Evolutionary conservation across 1,140 invertebrate species (phyloP).

Genomic region (Bombyx mandarina): DNA sequence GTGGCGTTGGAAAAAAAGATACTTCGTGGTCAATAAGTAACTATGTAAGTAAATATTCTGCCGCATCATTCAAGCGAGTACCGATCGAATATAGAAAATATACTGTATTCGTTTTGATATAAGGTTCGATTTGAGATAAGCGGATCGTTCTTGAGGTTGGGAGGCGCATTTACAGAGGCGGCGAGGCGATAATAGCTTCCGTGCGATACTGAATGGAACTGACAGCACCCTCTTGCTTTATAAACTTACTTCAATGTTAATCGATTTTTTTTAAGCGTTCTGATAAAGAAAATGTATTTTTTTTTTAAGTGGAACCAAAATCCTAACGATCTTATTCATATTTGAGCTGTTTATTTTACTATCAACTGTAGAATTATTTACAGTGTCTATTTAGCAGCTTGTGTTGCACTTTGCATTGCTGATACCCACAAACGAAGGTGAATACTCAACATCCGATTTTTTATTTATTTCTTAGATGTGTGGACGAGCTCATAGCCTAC

Average conservation of each 20-base stretch:
- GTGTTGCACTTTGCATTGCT: too few relatives aligned
- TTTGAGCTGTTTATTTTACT: too few relatives aligned
- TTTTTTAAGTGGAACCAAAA: too few relatives aligned
- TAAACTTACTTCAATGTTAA: constrained; percentile 12
- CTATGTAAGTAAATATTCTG: constrained; percentile 16
- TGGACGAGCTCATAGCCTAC: too few relatives aligned
- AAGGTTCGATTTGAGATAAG: constrained; percentile 11
- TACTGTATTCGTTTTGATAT: neutral
- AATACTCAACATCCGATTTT: too few relatives aligned
- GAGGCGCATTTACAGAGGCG: constrained; percentile 15
- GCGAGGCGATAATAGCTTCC: constrained; percentile 47
- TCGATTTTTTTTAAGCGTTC: constrained; percentile 14
- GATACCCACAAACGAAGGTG: too few relatives aligned
- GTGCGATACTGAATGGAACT: constrained; percentile 41
- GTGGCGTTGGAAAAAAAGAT: constrained; percentile 10
- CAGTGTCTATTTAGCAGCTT: too few relatives aligned
- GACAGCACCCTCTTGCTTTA: constrained; percentile 24
- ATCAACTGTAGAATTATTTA: too few relatives aligned
- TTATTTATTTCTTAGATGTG: too few relatives aligned
- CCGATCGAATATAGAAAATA: constrained; percentile 3
- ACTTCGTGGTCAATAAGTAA: constrained; percentile 12
- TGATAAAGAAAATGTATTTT: too few relatives aligned
- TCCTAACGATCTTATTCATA: too few relatives aligned
- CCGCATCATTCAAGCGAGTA: constrained; percentile 14
- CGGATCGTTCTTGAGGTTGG: constrained; percentile 13